Evolutionary conservation across 2,888 invertebrate genomes (phyloP).

Genomic region (Agriopis leucophaearia): DNA sequence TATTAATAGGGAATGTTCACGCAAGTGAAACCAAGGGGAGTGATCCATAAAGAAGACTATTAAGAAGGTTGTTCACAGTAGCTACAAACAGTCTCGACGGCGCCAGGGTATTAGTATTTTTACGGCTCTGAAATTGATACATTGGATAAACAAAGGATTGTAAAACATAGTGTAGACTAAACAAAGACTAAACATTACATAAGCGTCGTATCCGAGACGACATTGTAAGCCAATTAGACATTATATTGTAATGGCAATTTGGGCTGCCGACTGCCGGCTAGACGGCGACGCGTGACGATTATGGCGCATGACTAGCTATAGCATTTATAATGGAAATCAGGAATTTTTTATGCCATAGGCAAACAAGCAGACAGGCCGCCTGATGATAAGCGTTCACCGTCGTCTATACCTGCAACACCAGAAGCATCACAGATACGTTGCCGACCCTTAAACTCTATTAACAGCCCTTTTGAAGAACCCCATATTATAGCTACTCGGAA

Average conservation of each 20-base stretch:
- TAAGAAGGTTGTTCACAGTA: not conserved
- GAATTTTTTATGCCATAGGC: no score
- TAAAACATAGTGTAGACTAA: slow-evolving; percentile 17
- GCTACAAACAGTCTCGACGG: not conserved
- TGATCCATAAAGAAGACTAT: no score
- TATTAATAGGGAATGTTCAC: no score
- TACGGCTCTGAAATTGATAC: slow-evolving; percentile 7
- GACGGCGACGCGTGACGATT: slow-evolving; percentile 10
- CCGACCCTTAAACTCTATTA: no score
- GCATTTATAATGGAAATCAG: no score
- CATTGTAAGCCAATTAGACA: slow-evolving; percentile 34
- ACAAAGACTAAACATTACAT: slow-evolving; percentile 16
- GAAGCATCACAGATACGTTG: no score
- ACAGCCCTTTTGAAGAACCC: no score
- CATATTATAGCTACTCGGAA: no score
- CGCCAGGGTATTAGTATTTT: not conserved
- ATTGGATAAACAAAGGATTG: slow-evolving; percentile 14
- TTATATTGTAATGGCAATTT: slow-evolving; percentile 41
- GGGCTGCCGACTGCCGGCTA: slow-evolving; percentile 3
- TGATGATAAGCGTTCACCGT: no score
- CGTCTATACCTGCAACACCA: no score
- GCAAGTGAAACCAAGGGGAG: no score
- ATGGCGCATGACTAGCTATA: slow-evolving; percentile 9
- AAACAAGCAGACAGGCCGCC: no score
- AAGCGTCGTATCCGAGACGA: slow-evolving; percentile 29